Conservation (phyloP, 2,888 invertebrate genomes). For the Sesia bembeciformis region DNA sequence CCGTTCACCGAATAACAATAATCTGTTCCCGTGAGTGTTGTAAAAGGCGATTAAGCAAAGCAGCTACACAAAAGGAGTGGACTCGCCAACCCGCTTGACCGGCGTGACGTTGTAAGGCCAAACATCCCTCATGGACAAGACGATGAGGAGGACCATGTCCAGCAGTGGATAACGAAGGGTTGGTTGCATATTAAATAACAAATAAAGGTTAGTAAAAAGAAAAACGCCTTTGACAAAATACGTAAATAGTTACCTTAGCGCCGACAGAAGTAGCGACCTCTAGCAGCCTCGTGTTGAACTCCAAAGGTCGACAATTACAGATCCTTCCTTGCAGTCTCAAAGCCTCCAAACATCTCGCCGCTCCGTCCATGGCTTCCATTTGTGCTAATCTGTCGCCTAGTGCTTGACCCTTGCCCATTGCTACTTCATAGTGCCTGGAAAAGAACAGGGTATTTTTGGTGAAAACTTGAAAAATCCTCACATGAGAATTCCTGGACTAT, state of each 20-base stretch:
- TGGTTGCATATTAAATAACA: too few relatives aligned
- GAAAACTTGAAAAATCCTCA: background rate
- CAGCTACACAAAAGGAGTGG: too few relatives aligned
- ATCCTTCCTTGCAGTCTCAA: constrained; percentile 86
- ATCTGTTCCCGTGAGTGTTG: too few relatives aligned
- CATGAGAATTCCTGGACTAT: background rate
- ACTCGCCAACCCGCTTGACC: too few relatives aligned
- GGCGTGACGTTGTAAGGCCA: too few relatives aligned
- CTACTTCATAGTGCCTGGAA: constrained; percentile 87
- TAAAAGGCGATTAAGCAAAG: too few relatives aligned
- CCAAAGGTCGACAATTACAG: constrained; percentile 89
- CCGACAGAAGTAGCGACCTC: constrained; percentile 90
- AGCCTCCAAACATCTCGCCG: constrained; percentile 86
- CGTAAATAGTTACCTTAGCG: constrained; percentile 77
- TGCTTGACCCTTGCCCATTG: constrained; percentile 87
- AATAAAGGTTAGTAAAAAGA: too few relatives aligned
- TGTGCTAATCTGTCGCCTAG: constrained; percentile 89
- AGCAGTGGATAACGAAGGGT: too few relatives aligned
- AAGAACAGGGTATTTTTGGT: background rate
- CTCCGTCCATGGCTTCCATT: constrained; percentile 94
- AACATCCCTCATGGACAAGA: too few relatives aligned
- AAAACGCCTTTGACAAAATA: too few relatives aligned
- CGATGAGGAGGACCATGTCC: too few relatives aligned
- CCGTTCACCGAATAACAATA: too few relatives aligned
- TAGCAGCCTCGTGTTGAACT: constrained; percentile 87